Evolutionary conservation across 2,888 invertebrate species (phyloP), one percentile per base, ranked within the genome.

Genomic region (Papilio demoleus): DNA sequence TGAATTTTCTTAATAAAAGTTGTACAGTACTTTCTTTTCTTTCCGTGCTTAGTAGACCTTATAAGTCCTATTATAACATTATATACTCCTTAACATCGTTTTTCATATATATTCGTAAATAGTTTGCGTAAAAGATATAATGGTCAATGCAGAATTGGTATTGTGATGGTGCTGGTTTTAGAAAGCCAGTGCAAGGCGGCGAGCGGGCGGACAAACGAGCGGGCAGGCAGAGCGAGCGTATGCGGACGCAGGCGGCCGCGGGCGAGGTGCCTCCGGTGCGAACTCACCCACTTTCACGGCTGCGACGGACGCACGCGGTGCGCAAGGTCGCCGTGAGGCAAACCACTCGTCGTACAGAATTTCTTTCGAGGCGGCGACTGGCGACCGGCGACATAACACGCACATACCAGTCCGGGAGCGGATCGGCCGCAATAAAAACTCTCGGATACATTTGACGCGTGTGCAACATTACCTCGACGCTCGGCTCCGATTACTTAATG

Each of bases 361-460:
- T 87, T 90, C 89, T 88, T 53, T 89, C 84, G 86, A 78, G 80
- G 82, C 87, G 87, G 86, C 87, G 84, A 87, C 88, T 11, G 22
- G 47, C 22, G 12, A 22, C 47, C 42, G 22, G 47, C 47, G 47
- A 47, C 47, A 42, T 19, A 19, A 17, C 17, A 86, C 85, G 75
- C 78, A 77, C 81, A 80, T 81, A 81, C 81, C 80, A 81, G 79
- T 77, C 77, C 74, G 74, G 71, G 81, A 83, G 83, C 81, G 87
- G 87, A 88, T 88, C 89, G 88, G 86, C 84, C 88, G 88, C 87
- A 87, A 88, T 87, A 90, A 81, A 81, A 92, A 91, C 87, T 84
- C 85, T 88, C 87, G 87, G 89, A 90, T 92, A 90, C 90, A 90
- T 91, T 90, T 90, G 90, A 92, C 91, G 89, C 90, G 90, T 91